Percentiles rank a stretch among this genome's conserved stretches.
Evolutionary conservation across 2,888 invertebrate genomes (phyloP).

Genomic region (Oeneis ivallda): DNA sequence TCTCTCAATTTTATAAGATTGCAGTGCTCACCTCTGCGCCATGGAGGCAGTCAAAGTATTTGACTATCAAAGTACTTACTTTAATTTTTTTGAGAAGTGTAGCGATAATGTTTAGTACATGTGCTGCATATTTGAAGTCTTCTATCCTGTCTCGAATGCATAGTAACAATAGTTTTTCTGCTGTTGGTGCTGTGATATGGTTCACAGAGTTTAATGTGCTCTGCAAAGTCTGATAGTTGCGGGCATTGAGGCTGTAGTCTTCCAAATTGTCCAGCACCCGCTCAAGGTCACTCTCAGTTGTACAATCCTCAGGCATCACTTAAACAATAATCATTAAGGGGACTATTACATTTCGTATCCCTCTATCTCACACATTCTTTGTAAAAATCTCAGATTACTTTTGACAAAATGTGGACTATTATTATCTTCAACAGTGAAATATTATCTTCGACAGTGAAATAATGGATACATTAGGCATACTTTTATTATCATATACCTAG

Average conservation of each 20-base stretch:
- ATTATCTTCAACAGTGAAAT: too few relatives aligned
- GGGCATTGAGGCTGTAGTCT: constrained; percentile 46
- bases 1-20: too few relatives aligned
- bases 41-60: too few relatives aligned
- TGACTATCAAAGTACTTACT: constrained; percentile 49
- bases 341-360: too few relatives aligned
- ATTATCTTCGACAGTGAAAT: too few relatives aligned
- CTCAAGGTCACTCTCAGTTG: constrained; percentile 40
- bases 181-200: constrained; percentile 39
- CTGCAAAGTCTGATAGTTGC: constrained; percentile 49
- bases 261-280: constrained; percentile 50
- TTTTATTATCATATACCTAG: too few relatives aligned
- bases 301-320: constrained; percentile 56
- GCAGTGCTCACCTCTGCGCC: too few relatives aligned
- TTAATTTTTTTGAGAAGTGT: constrained; percentile 54
- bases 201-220: constrained; percentile 47
- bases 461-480: too few relatives aligned
- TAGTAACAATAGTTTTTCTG: constrained; percentile 52
- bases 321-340: too few relatives aligned
- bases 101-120: constrained; percentile 50
- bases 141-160: constrained; percentile 55
- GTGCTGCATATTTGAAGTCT: constrained; percentile 50
- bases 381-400: too few relatives aligned
- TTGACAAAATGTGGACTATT: too few relatives aligned
- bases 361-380: too few relatives aligned